Percentiles rank a stretch among this genome's conserved stretches.
These are phyloP conservation scores for Diacarnus erythraeanus DNA, from an alignment of 37 sponge, comb jelly and placozoan genomes.

Conservation along the genomic window DNA sequence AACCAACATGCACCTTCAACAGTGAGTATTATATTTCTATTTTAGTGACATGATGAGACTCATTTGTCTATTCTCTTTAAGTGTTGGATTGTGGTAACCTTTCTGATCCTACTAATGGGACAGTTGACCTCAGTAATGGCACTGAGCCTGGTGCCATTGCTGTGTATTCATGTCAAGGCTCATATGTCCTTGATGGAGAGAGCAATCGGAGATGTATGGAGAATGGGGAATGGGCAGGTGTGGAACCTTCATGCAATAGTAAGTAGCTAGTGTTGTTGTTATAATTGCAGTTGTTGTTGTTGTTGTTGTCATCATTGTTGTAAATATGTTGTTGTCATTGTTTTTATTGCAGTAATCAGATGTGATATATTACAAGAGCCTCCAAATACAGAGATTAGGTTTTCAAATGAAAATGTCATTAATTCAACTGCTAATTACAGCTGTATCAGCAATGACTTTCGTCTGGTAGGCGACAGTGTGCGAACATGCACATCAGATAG, in stretches of 20 bases:
- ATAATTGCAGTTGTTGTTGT: background rate
- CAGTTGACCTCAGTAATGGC: slow-evolving; percentile 20
- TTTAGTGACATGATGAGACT: too few relatives aligned
- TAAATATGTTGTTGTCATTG: background rate
- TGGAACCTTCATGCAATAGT: slow-evolving; percentile 42
- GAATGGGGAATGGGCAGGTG: slow-evolving; percentile 37
- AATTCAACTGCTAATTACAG: background rate
- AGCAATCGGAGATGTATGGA: slow-evolving; percentile 2
- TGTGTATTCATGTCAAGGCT: background rate
- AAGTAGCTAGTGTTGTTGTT: slow-evolving; percentile 15
- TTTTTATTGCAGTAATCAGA: background rate
- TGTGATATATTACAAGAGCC: slow-evolving; percentile 3
- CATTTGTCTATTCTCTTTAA: background rate
- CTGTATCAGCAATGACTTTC: background rate
- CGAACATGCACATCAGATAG: slow-evolving; percentile 17
- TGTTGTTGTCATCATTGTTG: background rate
- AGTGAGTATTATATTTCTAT: slow-evolving; percentile 11
- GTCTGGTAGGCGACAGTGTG: background rate
- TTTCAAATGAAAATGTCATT: background rate
- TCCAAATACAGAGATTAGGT: background rate
- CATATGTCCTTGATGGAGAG: slow-evolving; percentile 4
- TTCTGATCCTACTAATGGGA: slow-evolving; percentile 27
- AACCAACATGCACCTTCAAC: slow-evolving; percentile 40
- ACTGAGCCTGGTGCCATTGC: slow-evolving; percentile 23
- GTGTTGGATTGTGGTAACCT: slow-evolving; percentile 27